These are phyloP conservation scores for Palythoa heliodiscus DNA, from an alignment of 92 coral and sea anemone genomes.

Conservation along the genomic window DNA sequence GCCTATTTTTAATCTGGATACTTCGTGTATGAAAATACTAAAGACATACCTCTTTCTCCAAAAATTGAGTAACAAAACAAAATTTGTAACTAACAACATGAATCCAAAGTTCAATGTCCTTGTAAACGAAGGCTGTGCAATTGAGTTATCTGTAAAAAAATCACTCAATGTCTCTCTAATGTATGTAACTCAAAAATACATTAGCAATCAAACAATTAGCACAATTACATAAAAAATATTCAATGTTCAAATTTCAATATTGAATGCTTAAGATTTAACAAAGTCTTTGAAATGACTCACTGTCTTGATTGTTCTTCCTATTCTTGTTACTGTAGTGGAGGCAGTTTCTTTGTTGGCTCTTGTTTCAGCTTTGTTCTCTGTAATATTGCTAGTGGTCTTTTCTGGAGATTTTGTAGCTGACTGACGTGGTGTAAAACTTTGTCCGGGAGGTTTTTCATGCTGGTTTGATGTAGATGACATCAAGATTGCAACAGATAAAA, in stretches of 20 bases:
- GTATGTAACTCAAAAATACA: constrained; percentile 2
- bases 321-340: constrained; percentile 24
- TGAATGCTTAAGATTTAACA: too few relatives aligned
- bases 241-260: constrained; percentile 13
- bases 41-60: background rate
- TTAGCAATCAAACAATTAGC: constrained; percentile 2
- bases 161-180: constrained; percentile 1
- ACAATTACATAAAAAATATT: constrained; percentile 1
- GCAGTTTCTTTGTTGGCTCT: constrained; percentile 1
- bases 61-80: constrained; percentile 12
- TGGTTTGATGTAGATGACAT: constrained; percentile 12
- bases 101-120: constrained; percentile 9
- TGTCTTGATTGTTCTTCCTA: constrained; percentile 6
- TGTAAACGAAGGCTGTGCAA: background rate
- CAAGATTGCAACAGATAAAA: background rate
- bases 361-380: background rate
- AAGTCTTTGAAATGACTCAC: constrained; percentile 8
- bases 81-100: constrained; percentile 4
- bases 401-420: constrained; percentile 15
- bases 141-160: background rate
- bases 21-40: background rate
- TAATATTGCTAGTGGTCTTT: background rate
- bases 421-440: background rate
- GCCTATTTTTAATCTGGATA: constrained; percentile 13
- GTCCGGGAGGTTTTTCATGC: constrained; percentile 6